phyloP scores from a whole-genome alignment of 2,113 vertebrate genomes.

The Ictidomys tridecemlineatus region DNA sequence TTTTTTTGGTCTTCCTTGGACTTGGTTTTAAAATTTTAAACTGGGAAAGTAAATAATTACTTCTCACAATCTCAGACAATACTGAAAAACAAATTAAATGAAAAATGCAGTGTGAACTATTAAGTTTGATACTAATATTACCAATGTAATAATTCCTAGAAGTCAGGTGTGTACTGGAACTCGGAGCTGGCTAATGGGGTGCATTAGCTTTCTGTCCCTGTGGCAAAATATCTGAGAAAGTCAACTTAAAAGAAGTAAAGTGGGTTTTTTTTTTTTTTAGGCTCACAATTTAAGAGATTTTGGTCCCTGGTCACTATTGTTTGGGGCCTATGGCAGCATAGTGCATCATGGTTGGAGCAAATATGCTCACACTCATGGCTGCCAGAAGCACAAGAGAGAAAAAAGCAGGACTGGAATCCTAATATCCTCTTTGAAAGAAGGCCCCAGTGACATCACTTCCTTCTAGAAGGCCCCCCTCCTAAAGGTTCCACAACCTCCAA shows the following conservation, averaged over 20 bases:
- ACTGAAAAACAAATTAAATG: not conserved
- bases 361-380: not conserved
- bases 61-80: not conserved
- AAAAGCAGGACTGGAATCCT: not conserved
- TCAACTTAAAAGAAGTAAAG: not conserved
- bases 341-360: not conserved
- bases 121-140: not conserved
- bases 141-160: not conserved
- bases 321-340: not conserved
- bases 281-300: not conserved
- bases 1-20: not conserved
- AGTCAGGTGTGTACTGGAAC: not conserved
- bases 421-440: not conserved
- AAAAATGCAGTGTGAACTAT: not conserved
- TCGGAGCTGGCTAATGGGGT: not conserved
- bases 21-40: conserved; percentile 26
- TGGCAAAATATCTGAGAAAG: not conserved
- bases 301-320: not conserved
- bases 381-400: not conserved
- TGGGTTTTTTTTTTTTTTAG: no score
- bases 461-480: not conserved
- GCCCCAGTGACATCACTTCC: not conserved
- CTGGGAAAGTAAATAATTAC: not conserved
- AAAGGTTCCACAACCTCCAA: not conserved
- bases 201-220: not conserved